These are phyloP conservation scores for Tiaroga cobitis DNA, from an alignment of 2,797 vertebrate genomes.

Conservation along the genomic window DNA sequence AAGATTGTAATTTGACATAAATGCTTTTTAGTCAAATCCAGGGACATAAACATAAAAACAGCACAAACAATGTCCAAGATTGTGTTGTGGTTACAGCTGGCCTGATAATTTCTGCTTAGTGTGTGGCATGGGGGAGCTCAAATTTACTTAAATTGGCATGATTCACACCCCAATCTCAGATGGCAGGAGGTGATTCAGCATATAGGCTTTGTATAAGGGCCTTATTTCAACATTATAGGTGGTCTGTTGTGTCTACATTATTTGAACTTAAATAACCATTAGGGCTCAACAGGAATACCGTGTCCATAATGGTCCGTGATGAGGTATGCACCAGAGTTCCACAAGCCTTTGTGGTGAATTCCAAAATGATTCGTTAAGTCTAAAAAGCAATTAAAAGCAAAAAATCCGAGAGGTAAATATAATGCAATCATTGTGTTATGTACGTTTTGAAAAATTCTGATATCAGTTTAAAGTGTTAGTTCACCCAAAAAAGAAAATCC, in stretches of 20 bases:
- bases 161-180: slow-evolving; percentile 51
- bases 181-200: slow-evolving; percentile 47
- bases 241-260: slow-evolving; percentile 19
- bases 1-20: slow-evolving; percentile 11
- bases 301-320: slow-evolving; percentile 5
- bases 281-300: background rate
- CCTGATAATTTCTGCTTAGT: slow-evolving; percentile 32
- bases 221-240: slow-evolving; percentile 43
- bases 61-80: background rate
- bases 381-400: slow-evolving; percentile 22
- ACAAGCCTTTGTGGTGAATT: slow-evolving; percentile 26
- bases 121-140: slow-evolving; percentile 45
- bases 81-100: slow-evolving; percentile 40
- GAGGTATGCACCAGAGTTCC: slow-evolving; percentile 20
- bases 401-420: slow-evolving; percentile 8
- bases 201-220: slow-evolving; percentile 19
- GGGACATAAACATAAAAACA: slow-evolving; percentile 11
- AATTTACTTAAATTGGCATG: slow-evolving; percentile 43
- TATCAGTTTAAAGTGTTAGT: background rate
- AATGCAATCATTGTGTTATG: slow-evolving; percentile 25
- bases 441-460: slow-evolving; percentile 12
- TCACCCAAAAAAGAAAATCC: background rate
- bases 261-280: slow-evolving; percentile 11
- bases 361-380: slow-evolving; percentile 27
- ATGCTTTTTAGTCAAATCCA: background rate